A percentile compares a stretch with the other conserved stretches of the same genome.
Evolutionary conservation across 2,113 vertebrate genomes (phyloP).

Genomic region (Guaruba guarouba): DNA sequence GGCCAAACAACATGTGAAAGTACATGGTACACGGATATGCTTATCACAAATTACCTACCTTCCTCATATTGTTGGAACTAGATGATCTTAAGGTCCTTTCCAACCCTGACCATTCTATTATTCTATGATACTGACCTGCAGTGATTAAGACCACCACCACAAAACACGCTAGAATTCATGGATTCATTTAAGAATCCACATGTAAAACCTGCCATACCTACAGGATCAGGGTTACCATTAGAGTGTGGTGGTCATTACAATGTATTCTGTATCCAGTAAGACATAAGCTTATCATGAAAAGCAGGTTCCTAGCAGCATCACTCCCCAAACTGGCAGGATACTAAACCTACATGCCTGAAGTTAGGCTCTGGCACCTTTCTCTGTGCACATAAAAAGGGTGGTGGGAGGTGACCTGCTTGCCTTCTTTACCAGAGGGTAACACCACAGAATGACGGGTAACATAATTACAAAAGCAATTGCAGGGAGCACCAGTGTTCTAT

Average conservation of each 20-base stretch:
- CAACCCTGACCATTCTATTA: neutral
- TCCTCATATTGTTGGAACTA: neutral
- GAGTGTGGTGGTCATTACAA: neutral
- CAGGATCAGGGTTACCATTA: neutral
- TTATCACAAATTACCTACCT: neutral
- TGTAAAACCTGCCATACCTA: neutral
- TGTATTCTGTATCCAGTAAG: neutral
- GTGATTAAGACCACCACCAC: neutral
- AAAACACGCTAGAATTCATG: neutral
- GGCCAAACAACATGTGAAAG: neutral
- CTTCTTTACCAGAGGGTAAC: neutral
- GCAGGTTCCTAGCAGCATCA: neutral
- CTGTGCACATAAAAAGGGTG: neutral
- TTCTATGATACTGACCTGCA: neutral
- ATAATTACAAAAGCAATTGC: neutral
- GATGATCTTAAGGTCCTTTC: neutral
- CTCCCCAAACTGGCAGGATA: neutral
- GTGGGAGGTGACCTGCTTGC: neutral
- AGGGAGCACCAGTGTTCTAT: neutral
- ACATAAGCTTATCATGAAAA: neutral
- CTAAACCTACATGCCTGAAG: neutral
- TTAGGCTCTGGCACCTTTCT: neutral
- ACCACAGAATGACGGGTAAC: fast-evolving
- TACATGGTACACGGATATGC: neutral
- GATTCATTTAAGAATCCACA: neutral